Evolutionary conservation across 2,113 vertebrate genomes (phyloP).

Genomic region (Fulmarus glacialis): DNA sequence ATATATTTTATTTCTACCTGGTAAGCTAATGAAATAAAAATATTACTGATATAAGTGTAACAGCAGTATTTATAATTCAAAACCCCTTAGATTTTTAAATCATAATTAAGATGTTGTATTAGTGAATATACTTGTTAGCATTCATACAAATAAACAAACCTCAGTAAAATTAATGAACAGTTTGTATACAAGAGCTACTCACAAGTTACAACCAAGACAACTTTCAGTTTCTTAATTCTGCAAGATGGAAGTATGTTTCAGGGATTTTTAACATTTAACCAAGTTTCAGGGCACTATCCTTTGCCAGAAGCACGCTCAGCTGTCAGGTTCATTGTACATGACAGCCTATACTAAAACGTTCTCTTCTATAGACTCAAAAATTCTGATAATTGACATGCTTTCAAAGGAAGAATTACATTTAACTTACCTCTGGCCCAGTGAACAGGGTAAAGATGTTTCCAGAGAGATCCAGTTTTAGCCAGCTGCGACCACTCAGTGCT

Average conservation of each 20-base stretch:
- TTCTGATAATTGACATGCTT: background rate
- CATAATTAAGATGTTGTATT: background rate
- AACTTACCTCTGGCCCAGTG: conserved; percentile 92
- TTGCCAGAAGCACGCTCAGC: background rate
- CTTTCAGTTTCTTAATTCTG: background rate
- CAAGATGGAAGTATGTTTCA: accelerated
- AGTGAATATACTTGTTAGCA: background rate
- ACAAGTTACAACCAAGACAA: background rate
- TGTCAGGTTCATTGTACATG: background rate
- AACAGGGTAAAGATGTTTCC: conserved; percentile 96
- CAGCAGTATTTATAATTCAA: background rate
- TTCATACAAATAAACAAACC: background rate
- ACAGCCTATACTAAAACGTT: background rate
- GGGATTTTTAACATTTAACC: background rate
- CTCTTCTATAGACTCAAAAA: background rate
- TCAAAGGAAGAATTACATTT: background rate
- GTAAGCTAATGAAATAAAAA: background rate
- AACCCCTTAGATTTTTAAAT: background rate
- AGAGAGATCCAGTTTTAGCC: conserved; percentile 89
- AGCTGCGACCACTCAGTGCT: conserved; percentile 89
- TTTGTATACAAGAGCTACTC: background rate
- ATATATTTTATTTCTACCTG: background rate
- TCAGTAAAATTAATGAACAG: background rate
- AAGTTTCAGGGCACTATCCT: background rate
- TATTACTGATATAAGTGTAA: background rate